Conservation (phyloP, 2,888 invertebrate species). For the Andricus curvator region DNA sequence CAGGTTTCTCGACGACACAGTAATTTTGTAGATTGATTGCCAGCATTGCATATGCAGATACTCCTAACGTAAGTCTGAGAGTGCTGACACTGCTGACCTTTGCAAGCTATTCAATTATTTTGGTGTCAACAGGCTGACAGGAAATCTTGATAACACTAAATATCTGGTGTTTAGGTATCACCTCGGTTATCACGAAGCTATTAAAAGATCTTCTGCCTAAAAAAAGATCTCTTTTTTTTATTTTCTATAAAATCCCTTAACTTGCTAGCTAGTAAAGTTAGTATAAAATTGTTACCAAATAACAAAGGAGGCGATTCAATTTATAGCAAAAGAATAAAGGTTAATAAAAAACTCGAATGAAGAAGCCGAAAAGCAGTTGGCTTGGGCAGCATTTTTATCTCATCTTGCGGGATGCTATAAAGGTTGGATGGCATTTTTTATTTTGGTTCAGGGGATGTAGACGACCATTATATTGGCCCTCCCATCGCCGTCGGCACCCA, state of each 20-base stretch:
- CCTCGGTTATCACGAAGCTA: background rate
- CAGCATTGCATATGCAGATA: background rate
- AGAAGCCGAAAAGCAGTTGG: conserved; percentile 7
- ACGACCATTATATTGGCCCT: conserved; percentile 58
- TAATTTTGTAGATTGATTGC: conserved; percentile 3
- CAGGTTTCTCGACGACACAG: background rate
- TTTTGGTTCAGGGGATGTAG: conserved; percentile 44
- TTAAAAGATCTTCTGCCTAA: background rate
- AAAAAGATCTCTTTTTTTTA: background rate
- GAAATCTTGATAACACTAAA: conserved; percentile 32
- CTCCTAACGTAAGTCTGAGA: background rate
- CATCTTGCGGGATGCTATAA: conserved; percentile 27
- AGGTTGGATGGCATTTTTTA: conserved; percentile 43
- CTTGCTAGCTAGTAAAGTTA: background rate
- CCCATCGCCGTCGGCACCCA: conserved; percentile 43
- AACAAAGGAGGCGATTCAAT: background rate
- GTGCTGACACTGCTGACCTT: conserved; percentile 13
- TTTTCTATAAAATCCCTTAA: background rate
- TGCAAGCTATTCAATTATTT: conserved; percentile 27
- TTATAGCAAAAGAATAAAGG: background rate
- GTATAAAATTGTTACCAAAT: background rate
- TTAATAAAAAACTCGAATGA: background rate
- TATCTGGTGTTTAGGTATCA: conserved; percentile 3
- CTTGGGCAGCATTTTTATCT: conserved; percentile 25
- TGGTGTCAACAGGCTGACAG: conserved; percentile 23